Evolutionary conservation across 2,113 vertebrate genomes (phyloP).

Genomic region (Sarotherodon lohbergeri): DNA sequence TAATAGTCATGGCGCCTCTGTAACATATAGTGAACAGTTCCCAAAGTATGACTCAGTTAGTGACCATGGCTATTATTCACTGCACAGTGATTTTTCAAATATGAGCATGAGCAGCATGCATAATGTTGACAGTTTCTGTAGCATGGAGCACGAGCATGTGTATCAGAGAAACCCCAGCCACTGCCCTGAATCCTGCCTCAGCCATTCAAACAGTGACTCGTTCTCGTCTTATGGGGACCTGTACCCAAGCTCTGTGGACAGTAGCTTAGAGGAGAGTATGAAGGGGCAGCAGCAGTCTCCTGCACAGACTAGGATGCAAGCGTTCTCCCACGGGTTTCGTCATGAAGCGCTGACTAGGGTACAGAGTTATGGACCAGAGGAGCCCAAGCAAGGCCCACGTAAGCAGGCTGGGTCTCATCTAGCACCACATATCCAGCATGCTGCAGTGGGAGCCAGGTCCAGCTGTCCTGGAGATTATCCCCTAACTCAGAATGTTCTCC

Average conservation of each 20-base stretch:
- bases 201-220: conserved; percentile 90
- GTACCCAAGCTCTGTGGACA: conserved; percentile 87
- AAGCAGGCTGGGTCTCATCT: conserved; percentile 87
- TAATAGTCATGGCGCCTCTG: conserved; percentile 90
- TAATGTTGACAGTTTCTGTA: conserved; percentile 89
- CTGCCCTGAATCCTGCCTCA: conserved; percentile 87
- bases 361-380: conserved; percentile 91
- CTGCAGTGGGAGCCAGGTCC: conserved; percentile 81
- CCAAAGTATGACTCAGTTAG: conserved; percentile 92
- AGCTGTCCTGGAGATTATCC: conserved; percentile 93
- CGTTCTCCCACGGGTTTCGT: conserved; percentile 90
- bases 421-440: conserved; percentile 84
- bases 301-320: conserved; percentile 80
- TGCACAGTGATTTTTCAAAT: conserved; percentile 95
- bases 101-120: conserved; percentile 89
- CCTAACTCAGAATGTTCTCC: conserved; percentile 80
- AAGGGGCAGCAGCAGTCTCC: conserved; percentile 83
- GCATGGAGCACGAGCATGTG: conserved; percentile 84
- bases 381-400: conserved; percentile 83
- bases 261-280: conserved; percentile 83
- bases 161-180: conserved; percentile 86
- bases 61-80: conserved; percentile 94
- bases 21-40: conserved; percentile 90
- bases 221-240: conserved; percentile 93
- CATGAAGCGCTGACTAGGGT: conserved; percentile 88